Percentiles rank a stretch among this genome's conserved stretches.
Evolutionary conservation across 2,888 invertebrate species (phyloP).

Genomic region (Urechis unicinctus): DNA sequence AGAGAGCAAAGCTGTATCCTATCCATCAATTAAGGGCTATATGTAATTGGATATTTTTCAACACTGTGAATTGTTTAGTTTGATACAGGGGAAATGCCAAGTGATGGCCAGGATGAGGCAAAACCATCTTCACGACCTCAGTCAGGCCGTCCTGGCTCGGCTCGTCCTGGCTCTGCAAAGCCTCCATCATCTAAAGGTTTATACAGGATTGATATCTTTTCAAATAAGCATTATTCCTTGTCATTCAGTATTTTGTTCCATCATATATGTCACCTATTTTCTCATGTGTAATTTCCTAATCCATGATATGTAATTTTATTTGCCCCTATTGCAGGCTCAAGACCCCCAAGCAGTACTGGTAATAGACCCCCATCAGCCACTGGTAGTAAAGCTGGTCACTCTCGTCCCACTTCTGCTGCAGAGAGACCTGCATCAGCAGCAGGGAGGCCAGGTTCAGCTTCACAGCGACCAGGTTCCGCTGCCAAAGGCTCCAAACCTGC

Average conservation of each 20-base stretch:
- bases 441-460: conserved; percentile 8
- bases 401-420: conserved; percentile 19
- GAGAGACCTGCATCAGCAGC: conserved; percentile 5
- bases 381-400: conserved; percentile 6
- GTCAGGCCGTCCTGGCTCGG: background rate
- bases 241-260: no score
- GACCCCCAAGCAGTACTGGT: conserved; percentile 2
- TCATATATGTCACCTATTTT: no score
- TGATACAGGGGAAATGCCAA: conserved; percentile 26
- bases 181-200: no score
- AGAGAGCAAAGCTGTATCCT: background rate
- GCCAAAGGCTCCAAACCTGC: conserved; percentile 21
- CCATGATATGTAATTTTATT: no score
- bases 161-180: background rate
- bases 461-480: conserved; percentile 4
- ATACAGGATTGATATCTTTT: no score
- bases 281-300: no score
- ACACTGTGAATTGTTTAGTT: conserved; percentile 21
- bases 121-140: background rate
- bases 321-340: conserved; percentile 6
- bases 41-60: background rate
- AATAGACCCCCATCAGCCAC: conserved; percentile 1
- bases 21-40: background rate
- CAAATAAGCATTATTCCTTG: no score
- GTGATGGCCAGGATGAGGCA: conserved; percentile 11